Percentiles rank a stretch among this genome's conserved stretches.
These are phyloP conservation scores for Hemistola chrysoprasaria DNA, from an alignment of 2,888 invertebrate genomes.

Conservation along the genomic window DNA sequence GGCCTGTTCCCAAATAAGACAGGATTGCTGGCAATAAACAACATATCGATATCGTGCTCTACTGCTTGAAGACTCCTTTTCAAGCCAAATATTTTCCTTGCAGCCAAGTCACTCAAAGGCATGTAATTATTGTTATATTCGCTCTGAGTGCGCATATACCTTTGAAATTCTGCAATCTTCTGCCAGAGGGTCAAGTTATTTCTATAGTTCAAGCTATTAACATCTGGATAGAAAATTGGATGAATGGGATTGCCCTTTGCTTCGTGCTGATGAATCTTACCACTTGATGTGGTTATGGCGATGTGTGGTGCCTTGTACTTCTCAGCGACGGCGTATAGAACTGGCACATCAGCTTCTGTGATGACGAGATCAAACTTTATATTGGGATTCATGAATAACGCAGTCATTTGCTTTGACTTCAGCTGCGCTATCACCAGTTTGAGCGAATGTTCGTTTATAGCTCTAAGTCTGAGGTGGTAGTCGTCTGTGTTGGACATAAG, in stretches of 20 bases:
- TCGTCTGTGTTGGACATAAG: conserved; percentile 64
- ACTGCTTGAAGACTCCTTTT: conserved; percentile 59
- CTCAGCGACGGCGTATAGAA: conserved; percentile 74
- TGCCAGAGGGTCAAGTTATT: conserved; percentile 63
- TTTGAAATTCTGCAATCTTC: conserved; percentile 54
- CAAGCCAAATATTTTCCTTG: conserved; percentile 59
- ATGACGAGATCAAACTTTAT: conserved; percentile 81
- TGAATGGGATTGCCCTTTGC: conserved; percentile 78
- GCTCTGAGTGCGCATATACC: conserved; percentile 52
- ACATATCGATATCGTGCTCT: conserved; percentile 68
- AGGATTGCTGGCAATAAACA: conserved; percentile 66
- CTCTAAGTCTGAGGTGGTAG: conserved; percentile 50
- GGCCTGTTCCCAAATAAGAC: conserved; percentile 65
- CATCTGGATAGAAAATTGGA: conserved; percentile 75
- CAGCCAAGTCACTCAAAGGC: conserved; percentile 59
- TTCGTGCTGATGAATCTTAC: conserved; percentile 71
- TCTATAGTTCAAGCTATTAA: conserved; percentile 63
- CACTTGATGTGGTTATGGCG: conserved; percentile 73
- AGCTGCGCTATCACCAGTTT: conserved; percentile 66
- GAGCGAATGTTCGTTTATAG: conserved; percentile 55
- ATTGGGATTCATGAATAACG: conserved; percentile 62
- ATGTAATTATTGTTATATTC: conserved; percentile 65
- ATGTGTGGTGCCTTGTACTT: conserved; percentile 80
- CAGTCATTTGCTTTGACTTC: conserved; percentile 64
- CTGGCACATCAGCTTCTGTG: conserved; percentile 77